These are phyloP conservation scores for Embidobia sp. DNA, from an alignment of 2,888 invertebrate genomes.

Conservation along the genomic window DNA sequence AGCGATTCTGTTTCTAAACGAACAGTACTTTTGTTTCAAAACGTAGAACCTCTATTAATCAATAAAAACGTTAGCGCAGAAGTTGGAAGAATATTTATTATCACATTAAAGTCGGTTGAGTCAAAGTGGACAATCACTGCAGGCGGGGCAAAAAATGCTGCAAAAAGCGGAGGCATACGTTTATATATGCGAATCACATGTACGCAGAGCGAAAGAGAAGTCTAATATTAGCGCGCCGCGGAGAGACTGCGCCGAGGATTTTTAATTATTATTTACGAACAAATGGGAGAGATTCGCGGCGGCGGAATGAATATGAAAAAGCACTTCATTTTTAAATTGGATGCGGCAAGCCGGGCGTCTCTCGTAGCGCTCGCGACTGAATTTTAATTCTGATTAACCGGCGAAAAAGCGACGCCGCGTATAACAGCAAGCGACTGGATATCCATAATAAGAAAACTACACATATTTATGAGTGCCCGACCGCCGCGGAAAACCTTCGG, in stretches of 20 bases:
- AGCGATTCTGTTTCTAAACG: too few species aligned
- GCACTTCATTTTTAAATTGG: conserved; percentile 78
- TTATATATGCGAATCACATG: conserved; percentile 44
- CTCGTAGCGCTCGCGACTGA: conserved; percentile 70
- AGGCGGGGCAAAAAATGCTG: conserved; percentile 10
- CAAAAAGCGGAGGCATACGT: conserved; percentile 32
- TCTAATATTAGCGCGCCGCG: conserved; percentile 74
- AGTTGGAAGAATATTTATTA: conserved; percentile 32
- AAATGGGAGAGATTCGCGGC: conserved; percentile 67
- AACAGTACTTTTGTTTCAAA: too few species aligned
- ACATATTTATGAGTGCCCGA: conserved; percentile 65
- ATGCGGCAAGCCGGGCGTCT: conserved; percentile 69
- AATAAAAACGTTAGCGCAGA: conserved; percentile 11
- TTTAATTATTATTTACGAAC: conserved; percentile 79
- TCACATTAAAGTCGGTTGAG: conserved; percentile 35
- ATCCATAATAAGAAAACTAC: conserved; percentile 63
- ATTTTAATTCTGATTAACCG: conserved; percentile 78
- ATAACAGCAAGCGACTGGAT: conserved; percentile 59
- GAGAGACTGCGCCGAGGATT: conserved; percentile 72
- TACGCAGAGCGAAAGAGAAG: too few species aligned
- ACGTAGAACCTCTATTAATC: conserved; percentile 14
- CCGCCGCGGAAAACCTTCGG: conserved; percentile 60
- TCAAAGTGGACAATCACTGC: conserved; percentile 42
- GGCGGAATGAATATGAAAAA: conserved; percentile 77
- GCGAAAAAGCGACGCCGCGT: conserved; percentile 69